Evolutionary conservation across 2,888 invertebrate species (phyloP).

Genomic region (Amblyteles armatorius): DNA sequence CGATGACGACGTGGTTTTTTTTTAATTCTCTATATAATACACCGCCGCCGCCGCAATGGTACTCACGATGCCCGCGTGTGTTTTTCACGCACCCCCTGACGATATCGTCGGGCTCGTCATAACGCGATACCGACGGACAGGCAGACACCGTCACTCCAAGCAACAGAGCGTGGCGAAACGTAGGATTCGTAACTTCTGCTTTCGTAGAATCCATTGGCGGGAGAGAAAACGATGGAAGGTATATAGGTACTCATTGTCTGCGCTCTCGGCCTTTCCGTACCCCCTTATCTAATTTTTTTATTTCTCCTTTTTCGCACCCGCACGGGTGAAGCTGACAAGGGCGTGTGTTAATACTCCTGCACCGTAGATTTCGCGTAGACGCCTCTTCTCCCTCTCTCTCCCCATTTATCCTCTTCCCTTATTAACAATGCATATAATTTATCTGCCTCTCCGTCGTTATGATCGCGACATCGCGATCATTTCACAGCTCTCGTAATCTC

Average conservation of each 20-base stretch:
- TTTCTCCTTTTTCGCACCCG: neutral
- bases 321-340: conserved; percentile 9
- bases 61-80: conserved; percentile 14
- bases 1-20: conserved; percentile 33
- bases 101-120: conserved; percentile 14
- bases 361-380: conserved; percentile 8
- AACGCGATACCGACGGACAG: conserved; percentile 41
- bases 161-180: conserved; percentile 7
- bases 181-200: conserved; percentile 40
- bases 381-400: neutral
- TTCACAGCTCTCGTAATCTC: neutral
- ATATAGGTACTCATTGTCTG: conserved; percentile 22
- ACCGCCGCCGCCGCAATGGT: conserved; percentile 7
- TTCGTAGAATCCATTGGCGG: conserved; percentile 41
- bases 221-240: conserved; percentile 7
- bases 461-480: neutral
- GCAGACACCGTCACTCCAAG: conserved; percentile 50
- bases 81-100: conserved; percentile 5
- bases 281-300: neutral
- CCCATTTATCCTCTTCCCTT: neutral
- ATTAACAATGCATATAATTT: neutral
- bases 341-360: neutral
- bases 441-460: neutral
- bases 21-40: neutral
- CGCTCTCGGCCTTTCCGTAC: neutral